Evolutionary conservation across 2,888 invertebrate genomes (phyloP).

Genomic region (Tipula helvola): DNA sequence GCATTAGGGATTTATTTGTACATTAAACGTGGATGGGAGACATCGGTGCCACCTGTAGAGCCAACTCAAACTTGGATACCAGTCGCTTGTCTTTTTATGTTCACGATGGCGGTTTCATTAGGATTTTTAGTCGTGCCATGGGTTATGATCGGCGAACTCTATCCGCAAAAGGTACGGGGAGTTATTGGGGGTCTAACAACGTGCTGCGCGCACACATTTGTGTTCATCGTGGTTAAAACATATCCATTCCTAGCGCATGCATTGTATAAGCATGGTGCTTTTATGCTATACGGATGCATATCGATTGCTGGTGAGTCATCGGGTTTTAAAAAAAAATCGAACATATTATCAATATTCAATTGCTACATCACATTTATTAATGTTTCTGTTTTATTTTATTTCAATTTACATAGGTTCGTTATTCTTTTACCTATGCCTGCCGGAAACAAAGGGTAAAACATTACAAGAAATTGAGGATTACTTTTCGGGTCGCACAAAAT

Average conservation of each 20-base stretch:
- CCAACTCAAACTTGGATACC: constrained; percentile 47
- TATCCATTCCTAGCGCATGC: constrained; percentile 42
- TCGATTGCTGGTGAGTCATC: constrained; percentile 42
- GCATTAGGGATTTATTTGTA: constrained; percentile 47
- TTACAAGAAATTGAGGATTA: constrained; percentile 60
- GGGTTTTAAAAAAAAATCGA: no score
- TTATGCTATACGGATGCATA: constrained; percentile 47
- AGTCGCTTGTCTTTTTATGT: constrained; percentile 45
- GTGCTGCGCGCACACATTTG: constrained; percentile 48
- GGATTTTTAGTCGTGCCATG: constrained; percentile 58
- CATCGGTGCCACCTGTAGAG: constrained; percentile 26
- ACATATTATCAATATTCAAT: background rate
- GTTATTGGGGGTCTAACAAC: constrained; percentile 54
- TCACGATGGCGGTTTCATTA: constrained; percentile 48
- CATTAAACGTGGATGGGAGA: constrained; percentile 40
- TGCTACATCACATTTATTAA: background rate
- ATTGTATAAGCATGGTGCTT: constrained; percentile 46
- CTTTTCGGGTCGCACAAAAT: constrained; percentile 48
- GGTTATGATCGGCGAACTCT: constrained; percentile 65
- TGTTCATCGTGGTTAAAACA: constrained; percentile 56
- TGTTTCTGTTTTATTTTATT: background rate
- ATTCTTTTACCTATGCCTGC: constrained; percentile 51
- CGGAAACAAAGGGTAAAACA: constrained; percentile 54
- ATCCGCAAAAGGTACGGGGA: constrained; percentile 53
- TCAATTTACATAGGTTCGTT: constrained; percentile 36